Evolutionary conservation across 2,113 vertebrate species (phyloP).

Genomic region (Boulengeromyrus knoepffleri): DNA sequence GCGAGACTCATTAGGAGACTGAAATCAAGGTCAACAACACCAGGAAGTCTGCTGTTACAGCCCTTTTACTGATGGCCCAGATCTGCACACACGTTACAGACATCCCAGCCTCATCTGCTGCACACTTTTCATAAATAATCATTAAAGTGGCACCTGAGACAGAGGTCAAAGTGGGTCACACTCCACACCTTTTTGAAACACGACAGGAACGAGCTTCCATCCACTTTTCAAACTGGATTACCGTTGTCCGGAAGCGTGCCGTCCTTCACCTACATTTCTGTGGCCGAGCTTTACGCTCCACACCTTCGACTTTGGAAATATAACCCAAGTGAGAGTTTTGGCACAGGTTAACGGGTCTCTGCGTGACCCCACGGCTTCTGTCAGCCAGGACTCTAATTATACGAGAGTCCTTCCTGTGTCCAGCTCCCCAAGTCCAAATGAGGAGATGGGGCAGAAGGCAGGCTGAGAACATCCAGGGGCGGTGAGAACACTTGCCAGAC

Average conservation of each 20-base stretch:
- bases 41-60: slow-evolving; percentile 40
- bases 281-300: slow-evolving; percentile 21
- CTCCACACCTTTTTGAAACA: slow-evolving; percentile 52
- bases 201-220: slow-evolving; percentile 38
- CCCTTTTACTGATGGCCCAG: slow-evolving; percentile 18
- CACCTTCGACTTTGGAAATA: slow-evolving; percentile 28
- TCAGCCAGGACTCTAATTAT: slow-evolving; percentile 23
- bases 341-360: slow-evolving; percentile 9
- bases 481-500: not conserved
- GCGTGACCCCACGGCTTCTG: slow-evolving; percentile 16
- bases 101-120: slow-evolving; percentile 10
- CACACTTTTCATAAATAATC: slow-evolving; percentile 40
- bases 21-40: slow-evolving; percentile 41
- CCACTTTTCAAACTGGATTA: slow-evolving; percentile 56
- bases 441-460: slow-evolving; percentile 1
- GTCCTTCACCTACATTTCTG: slow-evolving; percentile 52
- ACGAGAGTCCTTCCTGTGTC: slow-evolving; percentile 3
- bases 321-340: not conserved
- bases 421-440: not conserved
- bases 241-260: slow-evolving; percentile 40
- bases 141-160: slow-evolving; percentile 39
- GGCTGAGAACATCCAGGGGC: not conserved
- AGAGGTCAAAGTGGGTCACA: slow-evolving; percentile 52
- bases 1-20: slow-evolving; percentile 49
- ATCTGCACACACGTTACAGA: not conserved